phyloP scores from a whole-genome alignment of 2,797 vertebrate genomes.

The Centropyge bicolor region DNA sequence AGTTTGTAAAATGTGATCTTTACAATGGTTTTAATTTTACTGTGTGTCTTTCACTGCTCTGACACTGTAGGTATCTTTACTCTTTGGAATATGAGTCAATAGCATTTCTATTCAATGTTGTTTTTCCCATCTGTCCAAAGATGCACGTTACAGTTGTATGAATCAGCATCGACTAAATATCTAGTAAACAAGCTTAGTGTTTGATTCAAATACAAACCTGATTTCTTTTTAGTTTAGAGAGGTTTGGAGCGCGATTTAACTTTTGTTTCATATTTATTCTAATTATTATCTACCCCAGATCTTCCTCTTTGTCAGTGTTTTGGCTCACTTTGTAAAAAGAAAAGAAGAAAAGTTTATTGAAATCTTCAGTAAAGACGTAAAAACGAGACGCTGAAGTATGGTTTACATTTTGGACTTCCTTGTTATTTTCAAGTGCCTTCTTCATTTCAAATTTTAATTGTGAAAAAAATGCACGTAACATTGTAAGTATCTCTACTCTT shows the following conservation, averaged over 20 bases:
- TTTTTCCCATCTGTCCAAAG: too few relatives aligned
- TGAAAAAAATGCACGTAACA: too few relatives aligned
- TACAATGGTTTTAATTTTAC: slow-evolving; percentile 14
- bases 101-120: too few relatives aligned
- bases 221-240: slow-evolving; percentile 36
- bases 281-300: slow-evolving; percentile 9
- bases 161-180: slow-evolving; percentile 47
- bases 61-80: neutral
- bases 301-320: slow-evolving; percentile 28
- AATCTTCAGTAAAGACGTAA: too few relatives aligned
- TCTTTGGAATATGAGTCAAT: neutral
- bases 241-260: slow-evolving; percentile 49
- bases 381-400: too few relatives aligned
- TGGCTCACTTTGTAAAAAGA: neutral
- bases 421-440: too few relatives aligned
- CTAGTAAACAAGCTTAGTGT: slow-evolving; percentile 21
- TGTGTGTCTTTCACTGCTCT: neutral
- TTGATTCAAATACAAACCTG: slow-evolving; percentile 33
- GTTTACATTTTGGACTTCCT: too few relatives aligned
- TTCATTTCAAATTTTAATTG: too few relatives aligned
- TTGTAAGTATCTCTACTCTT: slow-evolving; percentile 19
- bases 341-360: too few relatives aligned
- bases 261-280: slow-evolving; percentile 62
- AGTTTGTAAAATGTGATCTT: neutral
- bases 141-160: too few relatives aligned